phyloP scores from a whole-genome alignment of 2,797 vertebrate species.

The Sebastes minor region DNA sequence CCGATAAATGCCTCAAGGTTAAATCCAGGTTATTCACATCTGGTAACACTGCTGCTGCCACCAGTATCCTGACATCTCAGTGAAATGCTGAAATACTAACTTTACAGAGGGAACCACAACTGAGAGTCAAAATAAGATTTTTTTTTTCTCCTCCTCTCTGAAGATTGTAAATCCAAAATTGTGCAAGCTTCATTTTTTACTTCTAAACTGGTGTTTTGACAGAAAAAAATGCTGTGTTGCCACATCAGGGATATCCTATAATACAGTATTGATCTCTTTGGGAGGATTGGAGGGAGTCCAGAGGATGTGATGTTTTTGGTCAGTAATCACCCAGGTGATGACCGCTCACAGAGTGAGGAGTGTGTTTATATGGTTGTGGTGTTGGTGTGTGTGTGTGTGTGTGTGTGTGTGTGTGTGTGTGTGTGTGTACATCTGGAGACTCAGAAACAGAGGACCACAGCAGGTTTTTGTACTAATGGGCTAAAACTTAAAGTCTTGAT shows the following conservation, averaged over 20 bases:
- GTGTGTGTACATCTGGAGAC: background rate
- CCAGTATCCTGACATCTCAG: background rate
- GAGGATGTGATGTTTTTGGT: slow-evolving; percentile 45
- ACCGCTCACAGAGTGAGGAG: background rate
- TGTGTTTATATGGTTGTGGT: background rate
- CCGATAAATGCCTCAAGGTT: slow-evolving; percentile 11
- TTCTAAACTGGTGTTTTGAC: slow-evolving; percentile 55
- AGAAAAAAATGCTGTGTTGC: slow-evolving; percentile 53
- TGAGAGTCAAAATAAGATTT: background rate
- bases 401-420: background rate
- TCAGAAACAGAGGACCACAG: background rate
- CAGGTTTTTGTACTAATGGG: slow-evolving; percentile 15
- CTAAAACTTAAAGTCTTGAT: background rate
- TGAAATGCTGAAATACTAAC: slow-evolving; percentile 30
- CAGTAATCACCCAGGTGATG: slow-evolving; percentile 56
- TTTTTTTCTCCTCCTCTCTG: background rate
- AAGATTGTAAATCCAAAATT: slow-evolving; percentile 49
- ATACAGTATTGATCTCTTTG: slow-evolving; percentile 60
- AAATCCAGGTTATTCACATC: slow-evolving; percentile 9
- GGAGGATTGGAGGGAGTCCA: slow-evolving; percentile 29
- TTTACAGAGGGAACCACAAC: slow-evolving; percentile 19
- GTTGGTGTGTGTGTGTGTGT: background rate
- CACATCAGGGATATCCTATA: slow-evolving; percentile 57
- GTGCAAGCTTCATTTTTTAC: slow-evolving; percentile 63
- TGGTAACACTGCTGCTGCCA: slow-evolving; percentile 10